Evolutionary conservation across 1,140 invertebrate species (phyloP), one percentile per base, ranked within the genome.

Genomic region (Daktulosphaira vitifoliae): DNA sequence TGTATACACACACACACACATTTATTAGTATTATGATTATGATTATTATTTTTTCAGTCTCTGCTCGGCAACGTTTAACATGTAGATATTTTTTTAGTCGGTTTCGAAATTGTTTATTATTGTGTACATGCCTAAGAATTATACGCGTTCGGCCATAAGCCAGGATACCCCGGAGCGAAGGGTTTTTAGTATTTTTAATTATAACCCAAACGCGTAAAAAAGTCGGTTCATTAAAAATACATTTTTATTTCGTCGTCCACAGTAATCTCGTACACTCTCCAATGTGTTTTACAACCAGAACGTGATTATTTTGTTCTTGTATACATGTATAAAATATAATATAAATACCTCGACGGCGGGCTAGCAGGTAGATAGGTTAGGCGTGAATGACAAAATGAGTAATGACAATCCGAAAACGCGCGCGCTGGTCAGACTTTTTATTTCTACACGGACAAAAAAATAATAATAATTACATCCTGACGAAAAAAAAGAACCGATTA

Each of bases 191-290:
- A 33, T 62, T 62, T 62, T 62, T 62, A 62, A 62, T 62, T 62
- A 62, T 48, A 48, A 62, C 16, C 16, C 42, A 25, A 62, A 62
- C 56, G 42, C 16, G 56, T 48, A 62, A 62, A 62, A 62, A 62
- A 33, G 39, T 48, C 23, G 56, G 56, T 62, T 62, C 42, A 62
- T 62, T 62, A 62, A 62, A 62, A 62, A 48, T 33, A 62, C 56
- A 62, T 62, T 62, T 62, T 29, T 48, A 62, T 62, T 62, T 62
- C 56, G 56, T 62, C 26, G n/a, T 33, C 29, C 29, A 11, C 5
- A 33, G 29, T 33, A 33, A 11, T 33, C 29, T 33, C 29, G 29
- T 33, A 11, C 29, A 33, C 29, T 11, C 11, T 33, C 5, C 29
- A 33, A n/a, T 33, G 29, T 33, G 22, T 59, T 59, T 59, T 59